phyloP scores from a whole-genome alignment of 2,888 invertebrate species.

The Trichogramma dendrolimi region DNA sequence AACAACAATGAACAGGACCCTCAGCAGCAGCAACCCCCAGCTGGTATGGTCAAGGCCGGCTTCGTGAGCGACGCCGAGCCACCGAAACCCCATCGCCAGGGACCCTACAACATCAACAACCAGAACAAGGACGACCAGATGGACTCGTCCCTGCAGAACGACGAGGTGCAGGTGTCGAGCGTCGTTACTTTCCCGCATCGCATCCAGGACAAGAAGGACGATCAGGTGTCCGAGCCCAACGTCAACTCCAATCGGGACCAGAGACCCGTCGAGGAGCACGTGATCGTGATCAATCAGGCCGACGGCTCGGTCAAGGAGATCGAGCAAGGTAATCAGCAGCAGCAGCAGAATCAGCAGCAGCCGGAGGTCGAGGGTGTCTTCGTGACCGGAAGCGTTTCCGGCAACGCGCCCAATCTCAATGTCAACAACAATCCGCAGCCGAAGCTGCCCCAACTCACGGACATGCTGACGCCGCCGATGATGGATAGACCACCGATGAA shows the following conservation, averaged over 20 bases:
- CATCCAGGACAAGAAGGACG: slow-evolving; percentile 10
- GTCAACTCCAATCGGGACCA: neutral
- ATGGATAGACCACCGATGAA: slow-evolving; percentile 29
- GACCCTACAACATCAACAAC: slow-evolving; percentile 15
- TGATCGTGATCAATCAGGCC: slow-evolving; percentile 45
- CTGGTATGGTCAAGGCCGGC: neutral
- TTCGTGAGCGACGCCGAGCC: neutral
- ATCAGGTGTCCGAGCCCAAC: neutral
- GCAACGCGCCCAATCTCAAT: neutral
- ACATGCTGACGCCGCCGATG: slow-evolving; percentile 44
- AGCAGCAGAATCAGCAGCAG: slow-evolving; percentile 3
- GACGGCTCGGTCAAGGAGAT: slow-evolving; percentile 42
- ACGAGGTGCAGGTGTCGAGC: neutral
- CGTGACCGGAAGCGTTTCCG: neutral
- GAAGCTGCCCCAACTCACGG: slow-evolving; percentile 41
- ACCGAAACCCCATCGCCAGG: neutral
- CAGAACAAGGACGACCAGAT: slow-evolving; percentile 2
- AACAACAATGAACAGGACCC: neutral
- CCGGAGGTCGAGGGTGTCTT: neutral
- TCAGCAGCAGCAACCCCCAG: neutral
- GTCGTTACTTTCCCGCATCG: slow-evolving; percentile 17
- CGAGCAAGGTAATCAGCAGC: slow-evolving; percentile 26
- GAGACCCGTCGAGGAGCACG: slow-evolving; percentile 39
- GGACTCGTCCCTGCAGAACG: neutral
- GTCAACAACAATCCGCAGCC: slow-evolving; percentile 21